These are phyloP conservation scores for Megalopta genalis DNA, from an alignment of 1,140 invertebrate species.

Conservation along the genomic window DNA sequence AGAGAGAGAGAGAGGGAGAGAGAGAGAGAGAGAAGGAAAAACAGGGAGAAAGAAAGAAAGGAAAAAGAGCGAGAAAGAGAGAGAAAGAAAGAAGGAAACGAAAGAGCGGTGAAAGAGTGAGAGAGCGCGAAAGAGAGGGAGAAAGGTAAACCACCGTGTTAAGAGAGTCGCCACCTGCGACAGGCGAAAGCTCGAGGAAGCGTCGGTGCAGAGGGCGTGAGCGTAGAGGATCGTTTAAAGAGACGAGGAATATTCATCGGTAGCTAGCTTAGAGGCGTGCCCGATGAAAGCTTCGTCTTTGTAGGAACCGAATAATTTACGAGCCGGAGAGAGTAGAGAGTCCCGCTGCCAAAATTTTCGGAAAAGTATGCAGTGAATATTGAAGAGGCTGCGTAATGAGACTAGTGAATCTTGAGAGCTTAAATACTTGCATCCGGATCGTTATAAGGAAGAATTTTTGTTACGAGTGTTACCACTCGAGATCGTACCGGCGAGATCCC, in stretches of 20 bases:
- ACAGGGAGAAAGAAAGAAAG: no score
- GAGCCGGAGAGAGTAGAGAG: slow-evolving; percentile 10
- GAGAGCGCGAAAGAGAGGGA: no score
- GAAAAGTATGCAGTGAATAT: slow-evolving; percentile 29
- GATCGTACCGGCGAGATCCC: slow-evolving; percentile 9
- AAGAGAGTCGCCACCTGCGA: neutral
- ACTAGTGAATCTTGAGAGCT: slow-evolving; percentile 22
- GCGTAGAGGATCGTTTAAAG: neutral
- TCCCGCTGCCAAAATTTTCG: slow-evolving; percentile 37
- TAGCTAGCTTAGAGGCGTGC: neutral
- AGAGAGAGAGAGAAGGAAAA: no score
- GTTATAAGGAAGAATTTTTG: slow-evolving; percentile 15
- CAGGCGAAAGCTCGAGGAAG: neutral
- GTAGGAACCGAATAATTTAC: slow-evolving; percentile 26
- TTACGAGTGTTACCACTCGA: slow-evolving; percentile 8
- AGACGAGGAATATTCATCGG: slow-evolving; percentile 29
- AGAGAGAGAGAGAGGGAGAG: no score
- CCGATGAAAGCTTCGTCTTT: slow-evolving; percentile 16
- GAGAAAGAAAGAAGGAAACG: no score
- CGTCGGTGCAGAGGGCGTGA: neutral
- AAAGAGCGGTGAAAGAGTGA: neutral
- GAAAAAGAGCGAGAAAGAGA: no score
- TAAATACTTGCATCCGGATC: slow-evolving; percentile 33
- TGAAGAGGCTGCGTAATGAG: slow-evolving; percentile 30
- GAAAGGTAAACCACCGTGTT: neutral